phyloP scores from a whole-genome alignment of 2,113 vertebrate species.

The Forbesichthys papilliferus region DNA sequence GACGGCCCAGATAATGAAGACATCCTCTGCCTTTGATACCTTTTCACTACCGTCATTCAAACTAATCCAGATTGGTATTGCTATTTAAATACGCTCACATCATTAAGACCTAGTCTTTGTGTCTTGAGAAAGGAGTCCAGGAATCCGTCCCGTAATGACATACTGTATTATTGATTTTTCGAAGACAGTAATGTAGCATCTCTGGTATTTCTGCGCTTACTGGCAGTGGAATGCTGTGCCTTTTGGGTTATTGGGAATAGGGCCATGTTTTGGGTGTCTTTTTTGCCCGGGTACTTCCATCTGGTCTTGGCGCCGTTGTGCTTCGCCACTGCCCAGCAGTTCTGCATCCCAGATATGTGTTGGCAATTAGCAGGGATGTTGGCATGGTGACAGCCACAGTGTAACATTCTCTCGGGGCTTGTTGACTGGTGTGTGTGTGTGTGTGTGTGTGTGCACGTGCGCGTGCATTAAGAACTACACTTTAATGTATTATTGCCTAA shows the following conservation, averaged over 20 bases:
- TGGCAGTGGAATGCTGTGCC: conserved; percentile 53
- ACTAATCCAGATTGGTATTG: conserved; percentile 23
- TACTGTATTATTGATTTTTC: conserved; percentile 13
- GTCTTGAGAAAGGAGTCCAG: too few relatives aligned
- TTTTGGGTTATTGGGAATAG: conserved; percentile 60
- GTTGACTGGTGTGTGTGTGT: conserved; percentile 47
- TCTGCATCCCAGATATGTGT: conserved; percentile 71
- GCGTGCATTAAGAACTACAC: conserved; percentile 12
- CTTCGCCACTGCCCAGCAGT: conserved; percentile 70
- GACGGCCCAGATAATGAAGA: conserved; percentile 60
- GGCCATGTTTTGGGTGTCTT: conserved; percentile 64
- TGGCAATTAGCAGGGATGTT: conserved; percentile 74
- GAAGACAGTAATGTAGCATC: conserved; percentile 35
- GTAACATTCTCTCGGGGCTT: conserved; percentile 62
- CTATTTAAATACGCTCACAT: conserved; percentile 30
- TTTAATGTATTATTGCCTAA: conserved; percentile 26
- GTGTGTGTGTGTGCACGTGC: background rate
- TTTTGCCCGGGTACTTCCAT: conserved; percentile 69
- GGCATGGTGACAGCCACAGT: conserved; percentile 53
- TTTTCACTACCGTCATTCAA: conserved; percentile 14
- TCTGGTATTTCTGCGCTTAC: conserved; percentile 45
- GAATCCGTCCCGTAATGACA: conserved; percentile 15
- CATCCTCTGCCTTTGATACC: conserved; percentile 42
- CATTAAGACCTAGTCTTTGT: conserved; percentile 31
- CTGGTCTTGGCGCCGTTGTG: conserved; percentile 64